Evolutionary conservation across 1,140 invertebrate species (phyloP), one percentile per base, ranked within the genome.

Genomic region (Harpegnathos saltator): DNA sequence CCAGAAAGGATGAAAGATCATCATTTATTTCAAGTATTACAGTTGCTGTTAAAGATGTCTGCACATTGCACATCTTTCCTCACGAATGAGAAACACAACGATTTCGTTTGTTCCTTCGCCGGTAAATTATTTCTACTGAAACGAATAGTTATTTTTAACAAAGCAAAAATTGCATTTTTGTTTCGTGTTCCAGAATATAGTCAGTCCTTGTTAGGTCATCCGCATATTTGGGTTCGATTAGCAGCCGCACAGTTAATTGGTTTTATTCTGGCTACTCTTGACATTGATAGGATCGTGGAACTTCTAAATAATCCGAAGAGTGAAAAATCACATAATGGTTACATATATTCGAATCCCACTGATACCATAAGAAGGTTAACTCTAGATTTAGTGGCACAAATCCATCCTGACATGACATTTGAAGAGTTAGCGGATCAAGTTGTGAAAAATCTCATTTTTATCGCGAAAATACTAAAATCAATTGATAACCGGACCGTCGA

Each of bases 161-260:
- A 22, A 69, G 14, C 22, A 52, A 24, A 5, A 24, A 82, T 17
- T 52, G 5, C 5, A 61, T 22, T 22, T 33, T 73, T 58, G 22
- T 22, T 12, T 66, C 86, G 83, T 77, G 82, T 94, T 90, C 65
- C 89, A 93, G 94, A 94, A 82, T 89, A 94, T 68, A 88, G 94
- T 83, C 95, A 95, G 69, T 92, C 93, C 15, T 92, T 97, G 22
- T 89, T 96, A 11, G 92, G 89, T 3, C 95, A 97, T 91, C 95
- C 96, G 19, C 97, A 97, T 90, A 92, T 95, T 52, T 97, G 96
- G 96, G 97, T 98, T 2, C 95, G 98, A 72, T 94, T 98, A 61
- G 95, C 95, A 72, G 95, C 97, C 15, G 95, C 96, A 1, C 97
- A 98, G 91, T 95, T 98, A 54, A 92, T 98, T 26, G 96, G 96